These are phyloP conservation scores for Ammodytes dubius DNA, from an alignment of 2,113 vertebrate genomes.

Conservation along the genomic window DNA sequence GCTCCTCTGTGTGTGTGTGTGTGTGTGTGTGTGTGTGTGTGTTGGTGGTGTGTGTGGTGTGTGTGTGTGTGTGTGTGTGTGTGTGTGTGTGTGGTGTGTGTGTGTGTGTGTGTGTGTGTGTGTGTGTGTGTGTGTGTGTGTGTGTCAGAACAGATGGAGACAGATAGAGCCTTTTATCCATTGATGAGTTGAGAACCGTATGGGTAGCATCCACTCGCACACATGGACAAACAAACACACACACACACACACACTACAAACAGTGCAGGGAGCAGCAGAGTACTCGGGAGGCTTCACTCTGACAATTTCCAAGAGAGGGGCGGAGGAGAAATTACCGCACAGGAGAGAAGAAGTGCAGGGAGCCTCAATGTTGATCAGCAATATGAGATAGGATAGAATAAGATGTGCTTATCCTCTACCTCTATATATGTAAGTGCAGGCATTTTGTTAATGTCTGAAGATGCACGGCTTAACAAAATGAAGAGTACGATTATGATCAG, in stretches of 20 bases:
- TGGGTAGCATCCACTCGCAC: slow-evolving; percentile 25
- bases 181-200: slow-evolving; percentile 56
- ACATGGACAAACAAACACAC: slow-evolving; percentile 17
- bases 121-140: slow-evolving; percentile 28
- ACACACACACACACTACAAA: slow-evolving; percentile 27
- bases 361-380: slow-evolving; percentile 59
- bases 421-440: slow-evolving; percentile 30
- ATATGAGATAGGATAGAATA: slow-evolving; percentile 59
- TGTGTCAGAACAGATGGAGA: slow-evolving; percentile 66
- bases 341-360: slow-evolving; percentile 37
- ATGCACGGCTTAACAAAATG: slow-evolving; percentile 41
- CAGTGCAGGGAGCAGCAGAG: slow-evolving; percentile 33
- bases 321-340: slow-evolving; percentile 48
- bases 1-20: slow-evolving; percentile 2
- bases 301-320: slow-evolving; percentile 41
- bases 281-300: slow-evolving; percentile 39
- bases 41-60: slow-evolving; percentile 20
- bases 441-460: slow-evolving; percentile 33
- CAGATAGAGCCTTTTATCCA: slow-evolving; percentile 72
- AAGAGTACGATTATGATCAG: slow-evolving; percentile 48
- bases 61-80: not conserved
- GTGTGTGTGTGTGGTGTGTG: slow-evolving; percentile 17
- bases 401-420: slow-evolving; percentile 35
- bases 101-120: slow-evolving; percentile 34
- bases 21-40: slow-evolving; percentile 33